A percentile compares a stretch with the other conserved stretches of the same genome.
These are phyloP conservation scores for Progne subis DNA, from an alignment of 2,113 vertebrate genomes.

Conservation along the genomic window DNA sequence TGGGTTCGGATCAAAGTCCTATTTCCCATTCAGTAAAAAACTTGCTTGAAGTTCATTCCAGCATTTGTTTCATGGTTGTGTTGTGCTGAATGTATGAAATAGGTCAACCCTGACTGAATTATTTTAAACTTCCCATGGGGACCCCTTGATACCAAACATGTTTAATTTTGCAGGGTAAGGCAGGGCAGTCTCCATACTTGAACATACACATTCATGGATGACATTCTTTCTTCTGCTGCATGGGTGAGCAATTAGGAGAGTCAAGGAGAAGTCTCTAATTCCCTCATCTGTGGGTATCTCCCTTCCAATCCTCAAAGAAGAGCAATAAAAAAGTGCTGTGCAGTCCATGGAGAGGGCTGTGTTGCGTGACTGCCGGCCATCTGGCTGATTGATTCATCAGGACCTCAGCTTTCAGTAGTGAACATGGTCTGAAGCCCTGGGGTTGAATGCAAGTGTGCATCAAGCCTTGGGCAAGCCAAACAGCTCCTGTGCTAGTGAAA, in stretches of 20 bases:
- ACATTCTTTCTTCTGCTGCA: constrained; percentile 37
- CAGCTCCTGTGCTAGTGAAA: neutral
- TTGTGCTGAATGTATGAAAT: constrained; percentile 14
- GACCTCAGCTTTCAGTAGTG: neutral
- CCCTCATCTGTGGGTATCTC: neutral
- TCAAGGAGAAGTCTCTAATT: constrained; percentile 4
- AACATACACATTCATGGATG: neutral
- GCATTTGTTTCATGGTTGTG: neutral
- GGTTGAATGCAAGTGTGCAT: neutral
- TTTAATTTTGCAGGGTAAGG: constrained; percentile 35
- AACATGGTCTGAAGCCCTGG: neutral
- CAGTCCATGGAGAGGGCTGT: neutral
- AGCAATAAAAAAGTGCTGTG: neutral
- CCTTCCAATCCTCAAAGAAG: neutral
- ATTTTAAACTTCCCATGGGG: constrained; percentile 3
- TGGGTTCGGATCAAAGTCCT: neutral
- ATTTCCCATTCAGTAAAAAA: neutral
- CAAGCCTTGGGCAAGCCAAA: neutral
- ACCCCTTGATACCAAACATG: constrained; percentile 10
- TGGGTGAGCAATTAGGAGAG: constrained; percentile 31
- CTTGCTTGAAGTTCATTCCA: neutral
- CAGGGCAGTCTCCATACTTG: neutral
- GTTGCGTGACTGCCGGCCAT: constrained; percentile 23
- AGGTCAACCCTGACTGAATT: constrained; percentile 22
- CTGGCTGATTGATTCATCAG: constrained; percentile 49